These are phyloP conservation scores for Melanostoma mellinum DNA, from an alignment of 2,888 invertebrate genomes.

Conservation along the genomic window DNA sequence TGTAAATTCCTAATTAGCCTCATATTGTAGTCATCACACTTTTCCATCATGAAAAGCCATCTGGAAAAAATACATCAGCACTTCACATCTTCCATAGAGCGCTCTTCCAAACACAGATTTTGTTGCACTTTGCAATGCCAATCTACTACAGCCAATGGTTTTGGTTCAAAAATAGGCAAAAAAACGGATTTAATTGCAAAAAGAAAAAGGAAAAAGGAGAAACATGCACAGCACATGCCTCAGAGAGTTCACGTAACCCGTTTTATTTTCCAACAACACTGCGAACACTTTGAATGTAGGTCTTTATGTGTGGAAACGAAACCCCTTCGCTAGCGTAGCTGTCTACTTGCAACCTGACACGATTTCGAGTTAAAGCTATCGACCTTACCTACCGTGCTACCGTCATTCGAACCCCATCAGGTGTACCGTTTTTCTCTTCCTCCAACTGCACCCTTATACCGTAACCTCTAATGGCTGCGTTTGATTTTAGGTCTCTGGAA, in stretches of 20 bases:
- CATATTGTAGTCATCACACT: conserved; percentile 40
- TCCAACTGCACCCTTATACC: conserved; percentile 4
- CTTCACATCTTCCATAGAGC: neutral
- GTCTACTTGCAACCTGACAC: conserved; percentile 60
- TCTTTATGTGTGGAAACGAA: conserved; percentile 38
- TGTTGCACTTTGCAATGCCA: conserved; percentile 44
- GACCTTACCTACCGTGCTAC: conserved; percentile 35
- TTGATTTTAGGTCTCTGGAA: conserved; percentile 49
- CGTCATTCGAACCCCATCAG: conserved; percentile 33
- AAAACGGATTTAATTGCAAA: conserved; percentile 64
- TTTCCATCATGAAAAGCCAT: conserved; percentile 17
- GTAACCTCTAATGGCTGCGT: conserved; percentile 37
- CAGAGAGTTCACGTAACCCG: conserved; percentile 34
- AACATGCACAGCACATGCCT: conserved; percentile 44
- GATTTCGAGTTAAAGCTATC: conserved; percentile 61
- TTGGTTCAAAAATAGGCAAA: conserved; percentile 53
- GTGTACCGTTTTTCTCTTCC: neutral
- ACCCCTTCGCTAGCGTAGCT: conserved; percentile 24
- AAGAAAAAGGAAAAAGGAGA: conserved; percentile 37
- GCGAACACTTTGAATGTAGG: conserved; percentile 28
- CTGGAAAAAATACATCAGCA: conserved; percentile 1
- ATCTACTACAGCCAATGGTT: conserved; percentile 19
- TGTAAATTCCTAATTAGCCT: conserved; percentile 59
- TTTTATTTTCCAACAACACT: conserved; percentile 23
- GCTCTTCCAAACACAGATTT: conserved; percentile 37